Percentiles rank a stretch among this genome's conserved stretches.
phyloP scores from a whole-genome alignment of 2,113 vertebrate species.

The Lanius collurio region DNA sequence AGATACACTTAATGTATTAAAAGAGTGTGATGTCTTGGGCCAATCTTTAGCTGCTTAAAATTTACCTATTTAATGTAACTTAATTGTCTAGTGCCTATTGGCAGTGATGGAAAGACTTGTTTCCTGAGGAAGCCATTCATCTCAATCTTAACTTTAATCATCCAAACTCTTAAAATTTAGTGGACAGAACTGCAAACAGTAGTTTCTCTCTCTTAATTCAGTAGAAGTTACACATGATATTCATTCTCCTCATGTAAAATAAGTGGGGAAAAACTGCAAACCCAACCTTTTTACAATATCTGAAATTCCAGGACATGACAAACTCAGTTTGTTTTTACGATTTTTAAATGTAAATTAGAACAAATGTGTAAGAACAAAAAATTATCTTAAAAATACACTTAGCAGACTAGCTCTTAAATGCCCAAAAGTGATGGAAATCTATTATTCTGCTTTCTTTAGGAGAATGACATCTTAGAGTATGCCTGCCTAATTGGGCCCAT shows the following conservation, averaged over 20 bases:
- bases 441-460: not conserved
- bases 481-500: not conserved
- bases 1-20: not conserved
- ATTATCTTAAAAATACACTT: not conserved
- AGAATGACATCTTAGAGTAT: not conserved
- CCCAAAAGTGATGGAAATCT: rapidly evolving
- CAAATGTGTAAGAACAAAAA: not conserved
- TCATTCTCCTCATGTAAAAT: not conserved
- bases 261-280: not conserved
- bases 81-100: not conserved
- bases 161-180: not conserved
- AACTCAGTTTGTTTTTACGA: not conserved
- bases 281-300: not conserved
- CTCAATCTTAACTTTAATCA: not conserved
- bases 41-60: not conserved
- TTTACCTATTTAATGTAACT: not conserved
- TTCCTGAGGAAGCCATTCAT: not conserved
- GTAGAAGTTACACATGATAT: not conserved
- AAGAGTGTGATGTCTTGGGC: not conserved
- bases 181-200: not conserved
- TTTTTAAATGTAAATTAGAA: not conserved
- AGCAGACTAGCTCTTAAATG: not conserved
- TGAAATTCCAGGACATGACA: not conserved
- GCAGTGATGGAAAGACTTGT: not conserved
- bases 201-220: not conserved